Evolutionary conservation across 2,797 vertebrate species (phyloP), one percentile per base, ranked within the genome.

Genomic region (Sebastes elongatus): DNA sequence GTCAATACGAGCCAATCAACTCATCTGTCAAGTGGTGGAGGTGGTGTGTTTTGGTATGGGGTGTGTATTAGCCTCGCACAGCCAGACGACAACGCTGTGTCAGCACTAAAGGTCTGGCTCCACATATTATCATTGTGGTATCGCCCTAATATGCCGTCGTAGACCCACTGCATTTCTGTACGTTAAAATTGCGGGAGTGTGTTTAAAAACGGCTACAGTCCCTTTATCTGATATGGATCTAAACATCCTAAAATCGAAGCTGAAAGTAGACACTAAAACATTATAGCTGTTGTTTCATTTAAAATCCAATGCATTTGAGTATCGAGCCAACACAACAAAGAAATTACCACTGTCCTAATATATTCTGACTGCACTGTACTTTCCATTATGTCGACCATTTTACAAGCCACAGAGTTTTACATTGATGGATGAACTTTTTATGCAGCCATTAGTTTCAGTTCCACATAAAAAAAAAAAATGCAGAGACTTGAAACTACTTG

Each of bases 361-460:
- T 57, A 61, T 82, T 71, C 11, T 25, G 46, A 72, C 67, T 78
- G n/a, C 66, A 20, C 55, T 74, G 13, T 3, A 27, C 27, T 60
- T 71, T 74, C 27, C 28, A 3, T 64, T 56, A 60, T 62, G 57
- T 55, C 28, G 11, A 61, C 35, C 32, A 33, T 82, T 84, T 80
- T 70, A 59, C 25, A 56, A 61, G 62, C 56, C 68, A 18, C 16
- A 56, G 64, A 38, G 25, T 74, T 71, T 77, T 60, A 78, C 22
- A 75, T 71, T 86, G 78, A 86, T 77, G 63, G 78, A 77, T 89
- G 69, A 80, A 77, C 66, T 72, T 80, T 72, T 71, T 77, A 79
- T 80, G 30, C 74, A 82, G 49, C 65, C 63, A 73, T 73, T 84
- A 59, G 20, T 69, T 76, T 57, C 16, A 74, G 25, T 55, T 79